Conservation (phyloP, 2,888 invertebrate species). For the Branchipolynoe longqiensis region DNA sequence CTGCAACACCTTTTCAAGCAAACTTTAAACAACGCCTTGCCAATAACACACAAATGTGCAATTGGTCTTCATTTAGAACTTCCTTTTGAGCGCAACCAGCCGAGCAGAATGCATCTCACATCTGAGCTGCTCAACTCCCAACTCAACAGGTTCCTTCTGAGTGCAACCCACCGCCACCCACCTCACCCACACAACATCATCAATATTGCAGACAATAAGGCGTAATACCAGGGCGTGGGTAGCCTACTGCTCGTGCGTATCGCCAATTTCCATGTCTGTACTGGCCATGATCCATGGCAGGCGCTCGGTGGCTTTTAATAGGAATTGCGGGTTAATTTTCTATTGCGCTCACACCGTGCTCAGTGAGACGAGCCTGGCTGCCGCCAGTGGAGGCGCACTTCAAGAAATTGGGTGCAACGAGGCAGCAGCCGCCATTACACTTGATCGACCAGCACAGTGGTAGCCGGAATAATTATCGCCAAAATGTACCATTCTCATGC, state of each 20-base stretch:
- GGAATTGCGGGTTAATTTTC: conserved; percentile 12
- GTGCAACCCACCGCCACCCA: neutral
- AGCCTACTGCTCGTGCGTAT: neutral
- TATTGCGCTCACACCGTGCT: neutral
- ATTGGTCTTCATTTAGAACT: conserved; percentile 7
- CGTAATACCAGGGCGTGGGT: neutral
- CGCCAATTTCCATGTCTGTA: conserved; percentile 13
- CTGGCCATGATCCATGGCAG: conserved; percentile 38
- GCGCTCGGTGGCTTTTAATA: neutral
- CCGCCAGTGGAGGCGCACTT: conserved; percentile 31
- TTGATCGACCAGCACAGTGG: conserved; percentile 26
- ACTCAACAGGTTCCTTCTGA: conserved; percentile 16
- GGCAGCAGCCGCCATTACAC: conserved; percentile 31
- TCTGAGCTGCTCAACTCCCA: neutral
- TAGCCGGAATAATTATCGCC: conserved; percentile 48
- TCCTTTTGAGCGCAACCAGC: neutral
- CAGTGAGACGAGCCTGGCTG: neutral
- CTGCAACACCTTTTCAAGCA: neutral
- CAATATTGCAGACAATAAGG: conserved; percentile 15
- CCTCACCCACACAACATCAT: neutral
- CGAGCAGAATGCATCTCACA: conserved; percentile 19
- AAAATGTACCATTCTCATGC: conserved; percentile 35
- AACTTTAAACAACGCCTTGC: too few species aligned
- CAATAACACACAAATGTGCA: neutral
- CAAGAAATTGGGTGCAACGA: conserved; percentile 48